Percentiles rank a stretch among this genome's conserved stretches.
Conservation (phyloP, 1,140 invertebrate species). For the Probaryconus sp. region DNA sequence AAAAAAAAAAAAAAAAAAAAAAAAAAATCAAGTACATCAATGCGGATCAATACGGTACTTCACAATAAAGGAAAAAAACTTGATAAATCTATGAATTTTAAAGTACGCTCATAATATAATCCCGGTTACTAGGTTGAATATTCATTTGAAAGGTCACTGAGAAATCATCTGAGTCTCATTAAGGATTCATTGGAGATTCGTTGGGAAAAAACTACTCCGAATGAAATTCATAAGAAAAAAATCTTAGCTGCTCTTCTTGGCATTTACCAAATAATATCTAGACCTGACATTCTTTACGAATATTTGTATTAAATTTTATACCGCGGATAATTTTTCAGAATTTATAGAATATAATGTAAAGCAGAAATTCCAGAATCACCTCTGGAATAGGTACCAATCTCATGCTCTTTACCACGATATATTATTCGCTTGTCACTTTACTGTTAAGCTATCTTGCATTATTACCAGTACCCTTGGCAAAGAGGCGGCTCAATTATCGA, state of each 20-base stretch:
- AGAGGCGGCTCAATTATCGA: conserved; percentile 23
- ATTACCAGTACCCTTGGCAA: conserved; percentile 33
- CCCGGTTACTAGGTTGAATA: conserved; percentile 2
- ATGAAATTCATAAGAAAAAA: too few species aligned
- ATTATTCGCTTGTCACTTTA: conserved; percentile 41
- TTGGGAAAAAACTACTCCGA: neutral
- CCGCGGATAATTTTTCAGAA: neutral
- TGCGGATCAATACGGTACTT: too few species aligned
- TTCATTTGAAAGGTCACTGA: conserved; percentile 8
- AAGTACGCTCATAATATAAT: conserved; percentile 3
- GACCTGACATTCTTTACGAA: too few species aligned
- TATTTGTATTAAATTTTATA: neutral
- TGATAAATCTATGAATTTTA: conserved; percentile 7
- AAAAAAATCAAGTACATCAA: too few species aligned
- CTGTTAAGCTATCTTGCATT: conserved; percentile 26
- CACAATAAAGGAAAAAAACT: too few species aligned
- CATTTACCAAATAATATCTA: too few species aligned
- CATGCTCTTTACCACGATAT: conserved; percentile 29
- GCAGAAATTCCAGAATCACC: conserved; percentile 47
- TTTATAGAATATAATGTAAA: conserved; percentile 10
- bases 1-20: too few species aligned
- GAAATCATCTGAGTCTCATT: conserved; percentile 6
- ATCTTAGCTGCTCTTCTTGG: too few species aligned
- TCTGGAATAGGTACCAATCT: conserved; percentile 45
- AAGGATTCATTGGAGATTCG: conserved; percentile 10